Evolutionary conservation across 2,113 vertebrate genomes (phyloP).

Genomic region (Phaethornis superciliosus): DNA sequence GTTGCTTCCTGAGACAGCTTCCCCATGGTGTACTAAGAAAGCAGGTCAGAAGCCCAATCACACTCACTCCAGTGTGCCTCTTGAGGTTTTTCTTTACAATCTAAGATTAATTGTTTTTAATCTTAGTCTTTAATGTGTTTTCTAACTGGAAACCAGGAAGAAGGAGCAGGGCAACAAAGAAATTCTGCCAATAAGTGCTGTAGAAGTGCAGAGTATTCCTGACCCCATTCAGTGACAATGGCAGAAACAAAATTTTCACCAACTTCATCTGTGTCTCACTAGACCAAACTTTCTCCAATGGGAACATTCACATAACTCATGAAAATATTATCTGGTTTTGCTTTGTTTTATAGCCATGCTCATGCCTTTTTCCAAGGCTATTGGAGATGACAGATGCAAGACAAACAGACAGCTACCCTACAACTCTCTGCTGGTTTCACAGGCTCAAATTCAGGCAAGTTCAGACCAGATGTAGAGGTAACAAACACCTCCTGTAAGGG

Average conservation of each 20-base stretch:
- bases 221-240: neutral
- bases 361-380: neutral
- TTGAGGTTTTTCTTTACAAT: neutral
- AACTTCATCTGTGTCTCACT: neutral
- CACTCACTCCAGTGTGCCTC: neutral
- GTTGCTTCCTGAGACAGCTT: neutral
- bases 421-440: neutral
- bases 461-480: neutral
- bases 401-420: neutral
- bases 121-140: too few relatives aligned
- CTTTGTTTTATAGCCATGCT: neutral
- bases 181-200: neutral
- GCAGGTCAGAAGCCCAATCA: neutral
- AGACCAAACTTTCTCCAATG: neutral
- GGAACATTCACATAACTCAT: neutral
- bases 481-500: neutral
- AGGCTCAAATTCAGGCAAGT: neutral
- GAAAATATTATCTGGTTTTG: neutral
- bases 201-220: neutral
- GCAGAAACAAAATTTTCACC: neutral
- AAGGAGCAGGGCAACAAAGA: neutral
- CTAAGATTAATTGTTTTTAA: neutral
- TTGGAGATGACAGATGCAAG: neutral
- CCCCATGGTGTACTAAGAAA: neutral
- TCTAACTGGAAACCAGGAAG: neutral